A percentile compares a stretch with the other conserved stretches of the same genome.
Conservation (phyloP, 1,140 invertebrate genomes). For the Ridgeia piscesae region DNA sequence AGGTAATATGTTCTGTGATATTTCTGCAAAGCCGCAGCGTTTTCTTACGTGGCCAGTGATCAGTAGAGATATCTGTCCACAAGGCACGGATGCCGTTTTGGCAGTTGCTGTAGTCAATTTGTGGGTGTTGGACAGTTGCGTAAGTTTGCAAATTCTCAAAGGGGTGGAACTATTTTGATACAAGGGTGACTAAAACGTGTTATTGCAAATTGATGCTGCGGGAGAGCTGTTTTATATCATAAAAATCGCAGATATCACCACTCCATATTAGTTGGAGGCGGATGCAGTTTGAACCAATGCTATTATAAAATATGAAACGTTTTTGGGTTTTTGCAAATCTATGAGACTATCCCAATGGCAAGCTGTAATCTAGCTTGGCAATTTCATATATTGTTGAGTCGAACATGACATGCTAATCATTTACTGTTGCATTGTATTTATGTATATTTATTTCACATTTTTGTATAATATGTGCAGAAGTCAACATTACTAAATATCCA, state of each 20-base stretch:
- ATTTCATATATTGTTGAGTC: not conserved
- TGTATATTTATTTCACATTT: not conserved
- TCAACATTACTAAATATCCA: not conserved
- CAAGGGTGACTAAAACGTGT: too few species aligned
- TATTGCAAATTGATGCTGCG: too few species aligned
- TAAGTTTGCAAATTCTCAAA: too few species aligned
- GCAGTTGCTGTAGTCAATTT: not conserved
- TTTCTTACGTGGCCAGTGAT: not conserved
- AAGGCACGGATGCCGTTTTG: not conserved
- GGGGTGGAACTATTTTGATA: too few species aligned
- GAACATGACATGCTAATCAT: too few species aligned
- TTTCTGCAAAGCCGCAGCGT: not conserved
- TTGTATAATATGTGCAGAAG: not conserved
- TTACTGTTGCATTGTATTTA: not conserved
- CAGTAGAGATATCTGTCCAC: not conserved
- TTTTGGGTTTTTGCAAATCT: too few species aligned
- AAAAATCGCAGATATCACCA: too few species aligned
- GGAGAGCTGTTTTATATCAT: too few species aligned
- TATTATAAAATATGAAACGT: too few species aligned
- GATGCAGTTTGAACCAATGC: too few species aligned
- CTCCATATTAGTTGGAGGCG: too few species aligned
- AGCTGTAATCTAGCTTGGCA: not conserved
- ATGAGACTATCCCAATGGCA: not conserved
- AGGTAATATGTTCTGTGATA: not conserved
- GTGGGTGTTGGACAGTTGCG: not conserved